Conservation (phyloP, 2,888 invertebrate species). For the Eueremaeus valkanovi region DNA sequence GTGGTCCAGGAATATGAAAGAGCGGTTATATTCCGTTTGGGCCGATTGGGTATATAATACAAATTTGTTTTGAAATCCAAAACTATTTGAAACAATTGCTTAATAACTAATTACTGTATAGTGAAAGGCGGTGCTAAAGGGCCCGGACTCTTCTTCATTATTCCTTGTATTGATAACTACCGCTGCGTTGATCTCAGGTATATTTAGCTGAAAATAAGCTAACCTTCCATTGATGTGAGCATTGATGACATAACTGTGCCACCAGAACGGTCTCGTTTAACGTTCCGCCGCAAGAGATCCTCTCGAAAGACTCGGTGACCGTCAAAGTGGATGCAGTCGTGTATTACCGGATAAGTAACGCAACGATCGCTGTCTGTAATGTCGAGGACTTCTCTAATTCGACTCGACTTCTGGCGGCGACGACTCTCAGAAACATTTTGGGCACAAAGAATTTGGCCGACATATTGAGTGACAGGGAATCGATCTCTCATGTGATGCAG, state of each 20-base stretch:
- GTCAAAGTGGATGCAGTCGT: conserved; percentile 51
- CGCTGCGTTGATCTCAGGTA: conserved; percentile 54
- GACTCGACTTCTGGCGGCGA: conserved; percentile 70
- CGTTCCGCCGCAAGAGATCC: conserved; percentile 87
- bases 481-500: conserved; percentile 87
- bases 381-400: conserved; percentile 68
- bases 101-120: no score
- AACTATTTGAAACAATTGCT: no score
- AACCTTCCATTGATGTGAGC: neutral
- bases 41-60: conserved; percentile 59
- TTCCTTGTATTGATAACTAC: conserved; percentile 93
- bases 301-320: conserved; percentile 50
- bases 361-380: conserved; percentile 94
- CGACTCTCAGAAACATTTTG: conserved; percentile 67
- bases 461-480: conserved; percentile 91
- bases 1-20: conserved; percentile 77
- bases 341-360: conserved; percentile 74
- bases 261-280: conserved; percentile 87
- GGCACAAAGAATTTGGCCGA: conserved; percentile 93
- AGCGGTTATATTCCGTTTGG: conserved; percentile 89
- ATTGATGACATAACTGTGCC: conserved; percentile 64
- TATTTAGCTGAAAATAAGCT: neutral
- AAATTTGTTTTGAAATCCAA: neutral
- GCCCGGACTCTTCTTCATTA: conserved; percentile 90
- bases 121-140: conserved; percentile 88